These are phyloP conservation scores for Diorhabda sublineata DNA, from an alignment of 1,140 invertebrate genomes.

Conservation along the genomic window DNA sequence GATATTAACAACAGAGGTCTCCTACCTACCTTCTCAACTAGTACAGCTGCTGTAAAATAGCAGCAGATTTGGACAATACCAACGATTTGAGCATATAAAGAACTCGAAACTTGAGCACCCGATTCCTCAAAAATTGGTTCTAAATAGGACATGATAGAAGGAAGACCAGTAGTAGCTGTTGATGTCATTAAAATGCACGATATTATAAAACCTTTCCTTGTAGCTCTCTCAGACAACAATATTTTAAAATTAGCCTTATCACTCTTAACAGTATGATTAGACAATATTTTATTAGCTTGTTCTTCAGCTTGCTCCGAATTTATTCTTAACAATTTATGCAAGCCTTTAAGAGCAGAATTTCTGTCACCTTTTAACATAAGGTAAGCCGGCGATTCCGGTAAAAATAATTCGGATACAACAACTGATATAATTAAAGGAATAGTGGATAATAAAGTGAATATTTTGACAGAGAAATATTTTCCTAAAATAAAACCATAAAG, in stretches of 20 bases:
- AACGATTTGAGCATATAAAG: constrained; percentile 66
- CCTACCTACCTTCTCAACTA: constrained; percentile 74
- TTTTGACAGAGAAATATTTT: constrained; percentile 53
- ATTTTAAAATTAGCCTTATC: constrained; percentile 20
- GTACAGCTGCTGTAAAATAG: constrained; percentile 62
- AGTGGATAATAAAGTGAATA: constrained; percentile 50
- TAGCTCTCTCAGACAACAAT: constrained; percentile 40
- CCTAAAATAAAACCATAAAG: constrained; percentile 55
- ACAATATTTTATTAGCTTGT: constrained; percentile 18
- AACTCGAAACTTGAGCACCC: constrained; percentile 53
- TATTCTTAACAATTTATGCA: constrained; percentile 59
- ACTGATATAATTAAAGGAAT: constrained; percentile 52
- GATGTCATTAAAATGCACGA: constrained; percentile 76
- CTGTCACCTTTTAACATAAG: constrained; percentile 56
- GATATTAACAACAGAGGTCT: constrained; percentile 67
- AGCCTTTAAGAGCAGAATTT: constrained; percentile 57
- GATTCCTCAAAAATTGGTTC: constrained; percentile 66
- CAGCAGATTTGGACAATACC: constrained; percentile 73
- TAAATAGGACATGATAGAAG: constrained; percentile 80
- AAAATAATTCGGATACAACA: constrained; percentile 47
- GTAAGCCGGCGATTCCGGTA: constrained; percentile 74
- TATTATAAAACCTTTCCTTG: constrained; percentile 67
- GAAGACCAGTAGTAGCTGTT: constrained; percentile 82
- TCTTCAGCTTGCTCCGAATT: constrained; percentile 45
- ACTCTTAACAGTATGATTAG: constrained; percentile 36